A percentile compares a stretch with the other conserved stretches of the same genome.
Conservation (phyloP, 2,797 vertebrate genomes). For the Acanthopagrus latus region DNA sequence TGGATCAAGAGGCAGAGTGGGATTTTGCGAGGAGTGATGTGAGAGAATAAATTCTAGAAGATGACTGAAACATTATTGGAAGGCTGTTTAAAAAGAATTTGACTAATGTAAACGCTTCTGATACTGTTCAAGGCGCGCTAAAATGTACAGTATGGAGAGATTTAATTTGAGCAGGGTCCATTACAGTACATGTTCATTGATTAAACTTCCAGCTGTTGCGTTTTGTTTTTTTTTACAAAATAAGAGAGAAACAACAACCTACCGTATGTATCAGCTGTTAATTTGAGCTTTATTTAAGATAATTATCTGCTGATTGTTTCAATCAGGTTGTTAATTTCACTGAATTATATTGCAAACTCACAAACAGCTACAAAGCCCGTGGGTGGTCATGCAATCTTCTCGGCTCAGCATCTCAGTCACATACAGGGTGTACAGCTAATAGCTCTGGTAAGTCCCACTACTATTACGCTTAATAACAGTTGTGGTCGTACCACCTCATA, state of each 20-base stretch:
- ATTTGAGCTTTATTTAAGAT: conserved; percentile 28
- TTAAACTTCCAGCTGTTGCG: conserved; percentile 4
- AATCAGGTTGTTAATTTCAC: conserved; percentile 39
- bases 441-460: conserved; percentile 8
- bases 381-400: conserved; percentile 21
- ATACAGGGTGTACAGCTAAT: conserved; percentile 18
- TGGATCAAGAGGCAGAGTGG: conserved; percentile 1
- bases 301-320: conserved; percentile 45
- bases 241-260: conserved; percentile 19
- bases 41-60: neutral
- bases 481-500: conserved; percentile 15
- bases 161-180: neutral
- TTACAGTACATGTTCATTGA: neutral
- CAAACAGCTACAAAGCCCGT: conserved; percentile 18
- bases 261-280: conserved; percentile 2
- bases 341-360: conserved; percentile 23
- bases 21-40: neutral
- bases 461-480: conserved; percentile 37
- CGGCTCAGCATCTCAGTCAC: conserved; percentile 5
- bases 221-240: neutral
- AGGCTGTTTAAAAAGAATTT: neutral
- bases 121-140: too few relatives aligned
- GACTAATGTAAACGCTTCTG: neutral
- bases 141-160: neutral
- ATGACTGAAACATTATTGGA: conserved; percentile 14